Conservation (phyloP, 2,797 vertebrate species). For the Poeciliopsis paucimaculata region DNA sequence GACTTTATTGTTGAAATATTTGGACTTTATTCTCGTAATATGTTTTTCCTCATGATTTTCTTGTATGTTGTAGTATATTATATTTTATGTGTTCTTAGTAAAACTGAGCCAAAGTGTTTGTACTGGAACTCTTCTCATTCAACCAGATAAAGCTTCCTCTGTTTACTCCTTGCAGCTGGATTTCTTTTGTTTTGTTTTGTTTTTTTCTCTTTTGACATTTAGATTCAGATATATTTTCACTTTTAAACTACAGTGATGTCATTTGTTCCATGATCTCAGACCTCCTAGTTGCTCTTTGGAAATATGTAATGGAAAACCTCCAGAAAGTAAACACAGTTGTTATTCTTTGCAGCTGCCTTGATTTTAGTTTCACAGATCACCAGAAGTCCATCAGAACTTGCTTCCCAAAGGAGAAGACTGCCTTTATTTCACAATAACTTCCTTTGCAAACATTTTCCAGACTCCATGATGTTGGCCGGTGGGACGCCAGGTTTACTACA, state of each 20-base stretch:
- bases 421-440: slow-evolving; percentile 34
- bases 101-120: not conserved
- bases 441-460: slow-evolving; percentile 50
- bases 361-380: not conserved
- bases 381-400: not conserved
- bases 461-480: slow-evolving; percentile 40
- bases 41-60: too few species aligned
- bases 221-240: not conserved
- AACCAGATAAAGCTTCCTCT: not conserved
- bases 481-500: slow-evolving; percentile 38
- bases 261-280: not conserved
- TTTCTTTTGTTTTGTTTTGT: not conserved
- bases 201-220: not conserved
- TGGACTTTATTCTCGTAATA: too few species aligned
- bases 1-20: too few species aligned
- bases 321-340: not conserved
- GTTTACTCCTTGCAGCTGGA: not conserved
- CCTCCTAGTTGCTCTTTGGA: not conserved
- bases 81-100: too few species aligned
- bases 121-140: not conserved
- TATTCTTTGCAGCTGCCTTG: not conserved
- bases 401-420: slow-evolving; percentile 1
- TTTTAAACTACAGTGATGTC: not conserved
- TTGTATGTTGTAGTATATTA: too few species aligned
- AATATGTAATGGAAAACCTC: not conserved